phyloP scores from a whole-genome alignment of 2,888 invertebrate genomes.

The Lasioglossum vierecki region DNA sequence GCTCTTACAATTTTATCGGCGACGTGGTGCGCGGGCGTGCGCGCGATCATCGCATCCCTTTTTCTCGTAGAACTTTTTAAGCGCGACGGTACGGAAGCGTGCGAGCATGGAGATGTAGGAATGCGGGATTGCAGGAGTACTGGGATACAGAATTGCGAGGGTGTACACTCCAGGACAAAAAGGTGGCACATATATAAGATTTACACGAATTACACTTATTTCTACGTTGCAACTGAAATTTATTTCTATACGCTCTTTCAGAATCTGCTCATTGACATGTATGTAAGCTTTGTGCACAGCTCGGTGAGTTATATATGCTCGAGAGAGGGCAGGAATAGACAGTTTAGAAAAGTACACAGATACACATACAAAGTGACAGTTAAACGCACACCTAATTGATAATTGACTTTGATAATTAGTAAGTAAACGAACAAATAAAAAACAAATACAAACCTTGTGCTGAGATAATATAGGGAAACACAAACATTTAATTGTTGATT shows the following conservation, averaged over 20 bases:
- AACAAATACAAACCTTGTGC: too few relatives aligned
- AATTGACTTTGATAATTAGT: too few relatives aligned
- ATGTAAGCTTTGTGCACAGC: too few relatives aligned
- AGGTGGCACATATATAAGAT: background rate
- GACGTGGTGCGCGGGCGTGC: background rate
- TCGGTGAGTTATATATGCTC: too few relatives aligned
- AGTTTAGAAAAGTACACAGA: too few relatives aligned
- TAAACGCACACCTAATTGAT: too few relatives aligned
- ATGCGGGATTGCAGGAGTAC: background rate
- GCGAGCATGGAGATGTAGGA: background rate
- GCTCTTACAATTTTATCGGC: constrained; percentile 8
- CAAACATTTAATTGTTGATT: too few relatives aligned
- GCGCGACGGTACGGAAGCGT: background rate
- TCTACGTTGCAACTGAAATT: background rate
- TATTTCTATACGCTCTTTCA: background rate
- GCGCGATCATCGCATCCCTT: background rate
- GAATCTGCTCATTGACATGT: too few relatives aligned
- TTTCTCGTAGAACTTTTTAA: background rate
- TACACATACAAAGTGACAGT: too few relatives aligned
- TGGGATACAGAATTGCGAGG: background rate
- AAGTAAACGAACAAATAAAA: too few relatives aligned
- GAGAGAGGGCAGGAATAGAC: too few relatives aligned
- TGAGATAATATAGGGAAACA: too few relatives aligned
- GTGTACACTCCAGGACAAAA: background rate
- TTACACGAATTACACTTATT: background rate